Conservation (phyloP, 2,888 invertebrate species). For the Anthoptus insignis region DNA sequence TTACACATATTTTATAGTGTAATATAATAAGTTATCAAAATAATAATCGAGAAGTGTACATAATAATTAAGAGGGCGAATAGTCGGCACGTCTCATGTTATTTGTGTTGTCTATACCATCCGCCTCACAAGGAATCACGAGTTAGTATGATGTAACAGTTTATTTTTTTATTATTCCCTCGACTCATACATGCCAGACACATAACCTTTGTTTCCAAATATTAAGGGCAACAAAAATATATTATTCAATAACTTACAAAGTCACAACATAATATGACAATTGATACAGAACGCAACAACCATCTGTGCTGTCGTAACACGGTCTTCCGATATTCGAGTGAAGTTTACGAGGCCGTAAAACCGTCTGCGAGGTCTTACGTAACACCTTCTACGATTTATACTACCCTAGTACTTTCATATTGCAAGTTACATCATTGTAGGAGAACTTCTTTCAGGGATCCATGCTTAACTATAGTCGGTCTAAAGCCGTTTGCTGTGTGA, state of each 20-base stretch:
- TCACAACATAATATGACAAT: constrained; percentile 14
- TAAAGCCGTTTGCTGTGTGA: no score
- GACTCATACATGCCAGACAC: no score
- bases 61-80: no score
- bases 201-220: no score
- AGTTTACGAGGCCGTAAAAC: constrained; percentile 20
- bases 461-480: no score
- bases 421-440: background rate
- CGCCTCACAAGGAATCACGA: no score
- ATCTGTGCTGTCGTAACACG: constrained; percentile 10
- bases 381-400: background rate
- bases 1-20: background rate
- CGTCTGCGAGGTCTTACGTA: constrained; percentile 8
- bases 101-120: no score
- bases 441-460: background rate
- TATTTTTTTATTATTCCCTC: no score
- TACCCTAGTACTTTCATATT: constrained; percentile 11
- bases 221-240: background rate
- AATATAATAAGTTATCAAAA: no score
- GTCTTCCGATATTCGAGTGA: constrained; percentile 12
- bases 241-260: background rate
- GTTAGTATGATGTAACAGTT: no score
- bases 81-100: no score
- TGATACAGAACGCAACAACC: constrained; percentile 4
- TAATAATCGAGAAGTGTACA: no score